Conservation (phyloP, 2,113 vertebrate species). For the Campylomormyrus tamandua region DNA sequence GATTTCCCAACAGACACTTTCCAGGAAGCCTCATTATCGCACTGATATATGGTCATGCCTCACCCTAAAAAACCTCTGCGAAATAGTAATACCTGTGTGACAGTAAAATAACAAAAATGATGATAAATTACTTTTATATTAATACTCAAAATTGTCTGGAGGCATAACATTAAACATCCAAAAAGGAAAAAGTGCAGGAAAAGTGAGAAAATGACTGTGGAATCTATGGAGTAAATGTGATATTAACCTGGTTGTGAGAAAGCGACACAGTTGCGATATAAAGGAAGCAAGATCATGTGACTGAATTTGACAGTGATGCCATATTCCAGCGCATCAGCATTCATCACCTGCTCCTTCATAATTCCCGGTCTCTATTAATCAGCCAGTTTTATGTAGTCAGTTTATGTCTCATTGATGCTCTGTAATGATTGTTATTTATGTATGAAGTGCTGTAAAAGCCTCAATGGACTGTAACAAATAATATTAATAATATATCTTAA, state of each 20-base stretch:
- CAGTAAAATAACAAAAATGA: conserved; percentile 2
- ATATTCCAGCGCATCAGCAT: background rate
- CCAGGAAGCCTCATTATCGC: conserved; percentile 8
- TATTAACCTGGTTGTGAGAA: background rate
- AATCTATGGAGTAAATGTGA: background rate
- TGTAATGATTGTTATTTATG: background rate
- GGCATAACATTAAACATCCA: background rate
- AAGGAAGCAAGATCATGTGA: background rate
- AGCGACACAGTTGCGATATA: background rate
- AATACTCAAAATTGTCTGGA: background rate
- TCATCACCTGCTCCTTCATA: background rate
- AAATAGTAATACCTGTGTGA: background rate
- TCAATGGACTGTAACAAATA: background rate
- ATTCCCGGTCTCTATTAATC: background rate
- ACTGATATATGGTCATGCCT: conserved; percentile 1
- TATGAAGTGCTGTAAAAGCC: background rate
- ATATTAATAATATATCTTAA: background rate
- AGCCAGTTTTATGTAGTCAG: background rate
- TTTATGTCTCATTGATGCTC: background rate
- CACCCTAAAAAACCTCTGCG: background rate
- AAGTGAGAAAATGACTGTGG: background rate
- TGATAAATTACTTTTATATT: conserved; percentile 10
- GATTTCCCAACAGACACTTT: conserved; percentile 12
- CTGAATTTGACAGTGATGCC: background rate
- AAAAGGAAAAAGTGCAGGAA: background rate